These are phyloP conservation scores for Rynchops niger DNA, from an alignment of 2,113 vertebrate species.

Conservation along the genomic window DNA sequence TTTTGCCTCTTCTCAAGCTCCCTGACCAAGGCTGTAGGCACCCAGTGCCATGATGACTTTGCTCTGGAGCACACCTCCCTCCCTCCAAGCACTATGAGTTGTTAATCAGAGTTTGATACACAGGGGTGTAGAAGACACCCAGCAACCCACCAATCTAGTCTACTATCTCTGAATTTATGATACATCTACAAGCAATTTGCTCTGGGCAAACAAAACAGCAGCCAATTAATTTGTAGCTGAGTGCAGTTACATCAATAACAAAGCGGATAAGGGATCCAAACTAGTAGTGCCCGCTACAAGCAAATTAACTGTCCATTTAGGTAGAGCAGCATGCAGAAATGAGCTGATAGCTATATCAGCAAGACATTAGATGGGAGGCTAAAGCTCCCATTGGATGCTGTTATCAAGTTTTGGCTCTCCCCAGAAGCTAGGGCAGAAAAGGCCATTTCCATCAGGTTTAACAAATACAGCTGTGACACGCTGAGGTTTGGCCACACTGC, in stretches of 20 bases:
- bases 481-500: not conserved
- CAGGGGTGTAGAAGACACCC: not conserved
- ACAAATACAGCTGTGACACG: not conserved
- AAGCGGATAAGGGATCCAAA: not conserved
- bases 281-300: not conserved
- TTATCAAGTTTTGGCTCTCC: not conserved
- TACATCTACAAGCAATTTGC: not conserved
- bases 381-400: not conserved
- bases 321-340: not conserved
- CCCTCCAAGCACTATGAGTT: accelerated
- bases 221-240: slow-evolving; percentile 3
- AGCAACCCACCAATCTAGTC: not conserved
- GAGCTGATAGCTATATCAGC: not conserved
- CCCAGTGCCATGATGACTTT: not conserved
- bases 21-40: not conserved
- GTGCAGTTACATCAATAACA: not conserved
- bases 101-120: not conserved
- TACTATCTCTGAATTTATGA: not conserved
- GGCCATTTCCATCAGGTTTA: not conserved
- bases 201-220: not conserved
- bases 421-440: not conserved
- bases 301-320: not conserved
- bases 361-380: not conserved
- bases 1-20: not conserved
- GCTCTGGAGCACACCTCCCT: not conserved